Evolutionary conservation across 1,140 invertebrate species (phyloP).

Genomic region (Apis dorsata): DNA sequence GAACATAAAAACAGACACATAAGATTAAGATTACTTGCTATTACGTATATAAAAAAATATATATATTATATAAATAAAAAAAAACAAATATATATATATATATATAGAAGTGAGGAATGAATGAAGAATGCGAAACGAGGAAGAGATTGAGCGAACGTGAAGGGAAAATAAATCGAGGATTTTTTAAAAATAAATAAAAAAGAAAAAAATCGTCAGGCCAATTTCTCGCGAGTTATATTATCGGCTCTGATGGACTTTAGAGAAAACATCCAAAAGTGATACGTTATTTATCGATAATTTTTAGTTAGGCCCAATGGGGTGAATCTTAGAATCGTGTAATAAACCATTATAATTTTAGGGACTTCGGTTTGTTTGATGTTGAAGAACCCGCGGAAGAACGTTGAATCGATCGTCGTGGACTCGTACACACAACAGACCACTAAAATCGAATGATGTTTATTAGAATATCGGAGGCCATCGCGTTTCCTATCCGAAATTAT

Average conservation of each 20-base stretch:
- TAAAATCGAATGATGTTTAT: constrained; percentile 56
- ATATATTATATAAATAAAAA: constrained; percentile 40
- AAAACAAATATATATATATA: not conserved
- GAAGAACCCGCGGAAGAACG: constrained; percentile 38
- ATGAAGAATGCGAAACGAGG: constrained; percentile 10
- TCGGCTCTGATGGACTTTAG: constrained; percentile 29
- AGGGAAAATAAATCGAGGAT: constrained; percentile 37
- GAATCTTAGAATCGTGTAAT: constrained; percentile 47
- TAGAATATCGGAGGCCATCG: not conserved
- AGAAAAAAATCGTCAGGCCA: constrained; percentile 15
- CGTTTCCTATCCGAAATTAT: not conserved
- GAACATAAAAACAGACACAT: constrained; percentile 45
- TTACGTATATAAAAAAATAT: constrained; percentile 54
- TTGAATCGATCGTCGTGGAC: constrained; percentile 56
- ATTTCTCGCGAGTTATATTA: constrained; percentile 31
- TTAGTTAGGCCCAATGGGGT: constrained; percentile 38
- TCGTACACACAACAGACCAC: constrained; percentile 26
- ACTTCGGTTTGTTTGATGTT: constrained; percentile 60
- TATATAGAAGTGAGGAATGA: constrained; percentile 13
- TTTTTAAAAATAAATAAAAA: constrained; percentile 29
- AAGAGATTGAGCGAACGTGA: constrained; percentile 26
- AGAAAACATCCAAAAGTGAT: constrained; percentile 40
- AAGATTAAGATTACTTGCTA: constrained; percentile 56
- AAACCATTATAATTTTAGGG: constrained; percentile 58
- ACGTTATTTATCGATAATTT: constrained; percentile 45